Conservation (phyloP, 1,140 invertebrate genomes). For the Paracyclopina nana region DNA sequence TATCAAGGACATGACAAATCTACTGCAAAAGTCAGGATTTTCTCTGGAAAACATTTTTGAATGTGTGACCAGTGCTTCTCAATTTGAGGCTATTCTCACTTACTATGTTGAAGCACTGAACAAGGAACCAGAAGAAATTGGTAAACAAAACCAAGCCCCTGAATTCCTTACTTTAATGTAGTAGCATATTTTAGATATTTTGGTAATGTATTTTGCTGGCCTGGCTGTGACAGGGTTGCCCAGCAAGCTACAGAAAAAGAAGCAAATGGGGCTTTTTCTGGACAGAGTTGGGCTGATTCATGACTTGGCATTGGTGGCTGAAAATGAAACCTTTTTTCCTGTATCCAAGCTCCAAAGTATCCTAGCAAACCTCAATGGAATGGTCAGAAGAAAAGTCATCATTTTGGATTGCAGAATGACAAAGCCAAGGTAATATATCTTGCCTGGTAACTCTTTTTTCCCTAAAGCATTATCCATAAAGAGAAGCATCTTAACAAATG, state of each 20-base stretch:
- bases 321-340: not conserved
- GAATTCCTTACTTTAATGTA: not conserved
- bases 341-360: not conserved
- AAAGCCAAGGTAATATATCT: not conserved
- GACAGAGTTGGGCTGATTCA: not conserved
- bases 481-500: not conserved
- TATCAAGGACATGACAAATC: constrained; percentile 1
- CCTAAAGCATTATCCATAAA: not conserved
- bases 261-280: not conserved
- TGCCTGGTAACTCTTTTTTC: not conserved
- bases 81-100: not conserved
- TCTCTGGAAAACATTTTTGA: not conserved
- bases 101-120: not conserved
- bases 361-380: not conserved
- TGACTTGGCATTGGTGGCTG: not conserved
- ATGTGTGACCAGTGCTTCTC: not conserved
- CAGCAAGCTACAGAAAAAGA: not conserved
- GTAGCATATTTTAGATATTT: not conserved
- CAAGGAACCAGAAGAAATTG: constrained; percentile 1
- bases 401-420: not conserved
- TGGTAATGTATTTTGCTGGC: not conserved
- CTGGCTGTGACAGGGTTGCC: not conserved
- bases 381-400: not conserved
- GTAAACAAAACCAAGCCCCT: not conserved
- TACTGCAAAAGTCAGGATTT: not conserved